These are phyloP conservation scores for Sinohyriopsis cumingii DNA, from an alignment of 2,888 invertebrate genomes.

Conservation along the genomic window DNA sequence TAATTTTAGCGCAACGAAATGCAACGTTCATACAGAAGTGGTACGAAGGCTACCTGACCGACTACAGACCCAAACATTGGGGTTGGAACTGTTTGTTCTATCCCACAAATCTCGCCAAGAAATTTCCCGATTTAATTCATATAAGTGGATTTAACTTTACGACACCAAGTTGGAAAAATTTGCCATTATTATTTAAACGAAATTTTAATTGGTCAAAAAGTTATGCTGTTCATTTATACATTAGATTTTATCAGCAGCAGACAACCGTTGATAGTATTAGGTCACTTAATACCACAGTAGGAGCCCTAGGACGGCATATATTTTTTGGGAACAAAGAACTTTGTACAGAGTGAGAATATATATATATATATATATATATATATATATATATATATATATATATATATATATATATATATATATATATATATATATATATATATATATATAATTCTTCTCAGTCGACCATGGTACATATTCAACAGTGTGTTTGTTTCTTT, in stretches of 20 bases:
- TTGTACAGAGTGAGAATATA: constrained; percentile 7
- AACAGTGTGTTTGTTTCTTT: too few relatives aligned
- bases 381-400: too few relatives aligned
- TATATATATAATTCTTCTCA: too few relatives aligned
- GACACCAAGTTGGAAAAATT: constrained; percentile 26
- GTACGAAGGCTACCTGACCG: constrained; percentile 23
- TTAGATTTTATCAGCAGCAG: constrained; percentile 21
- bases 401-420: too few relatives aligned
- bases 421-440: too few relatives aligned
- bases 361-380: not conserved
- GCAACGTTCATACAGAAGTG: constrained; percentile 31
- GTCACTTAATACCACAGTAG: constrained; percentile 32
- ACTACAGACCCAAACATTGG: constrained; percentile 18
- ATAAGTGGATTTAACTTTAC: constrained; percentile 34
- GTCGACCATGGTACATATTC: too few relatives aligned
- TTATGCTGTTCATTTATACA: constrained; percentile 33
- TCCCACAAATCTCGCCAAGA: constrained; percentile 18
- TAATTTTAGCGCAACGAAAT: constrained; percentile 28
- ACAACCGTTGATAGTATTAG: constrained; percentile 21
- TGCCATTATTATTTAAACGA: constrained; percentile 16
- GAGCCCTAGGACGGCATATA: constrained; percentile 28
- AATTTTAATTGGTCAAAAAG: constrained; percentile 34
- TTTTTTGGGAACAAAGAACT: constrained; percentile 35
- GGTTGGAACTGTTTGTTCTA: constrained; percentile 27
- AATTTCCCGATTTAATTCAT: constrained; percentile 29